Percentiles rank a stretch among this genome's conserved stretches.
phyloP scores from a whole-genome alignment of 2,888 invertebrate species.

The Labia minor region DNA sequence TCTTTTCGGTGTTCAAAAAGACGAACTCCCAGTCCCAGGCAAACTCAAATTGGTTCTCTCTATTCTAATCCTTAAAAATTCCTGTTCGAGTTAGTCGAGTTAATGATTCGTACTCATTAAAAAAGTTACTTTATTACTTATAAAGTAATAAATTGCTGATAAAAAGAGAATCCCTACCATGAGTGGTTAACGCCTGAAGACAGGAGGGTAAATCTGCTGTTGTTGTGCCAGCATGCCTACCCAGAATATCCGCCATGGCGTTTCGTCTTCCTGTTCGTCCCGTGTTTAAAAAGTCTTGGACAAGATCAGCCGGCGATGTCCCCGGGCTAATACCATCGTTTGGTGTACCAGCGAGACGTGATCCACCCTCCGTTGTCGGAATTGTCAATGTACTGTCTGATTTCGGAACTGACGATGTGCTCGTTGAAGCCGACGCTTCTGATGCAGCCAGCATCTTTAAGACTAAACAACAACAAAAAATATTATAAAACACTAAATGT shows the following conservation, averaged over 20 bases:
- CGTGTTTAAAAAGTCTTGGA: conserved; percentile 70
- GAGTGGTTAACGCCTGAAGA: conserved; percentile 58
- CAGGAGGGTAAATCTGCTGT: conserved; percentile 67
- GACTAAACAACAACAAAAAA: conserved; percentile 34
- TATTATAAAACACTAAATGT: no score
- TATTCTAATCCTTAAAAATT: no score
- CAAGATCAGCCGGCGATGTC: conserved; percentile 42
- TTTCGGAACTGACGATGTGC: conserved; percentile 29
- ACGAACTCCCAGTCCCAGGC: no score
- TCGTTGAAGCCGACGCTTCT: conserved; percentile 32
- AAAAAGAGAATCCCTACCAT: conserved; percentile 41
- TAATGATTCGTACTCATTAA: no score
- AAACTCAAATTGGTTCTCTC: no score
- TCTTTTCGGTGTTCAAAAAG: no score
- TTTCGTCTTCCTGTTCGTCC: conserved; percentile 80
- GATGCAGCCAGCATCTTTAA: conserved; percentile 51
- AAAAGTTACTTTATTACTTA: no score
- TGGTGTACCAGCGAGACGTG: conserved; percentile 24
- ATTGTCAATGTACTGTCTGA: conserved; percentile 25
- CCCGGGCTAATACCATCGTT: conserved; percentile 21
- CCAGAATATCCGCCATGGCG: conserved; percentile 74
- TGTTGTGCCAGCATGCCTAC: conserved; percentile 57
- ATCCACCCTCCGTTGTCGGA: conserved; percentile 30
- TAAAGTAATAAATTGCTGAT: no score
- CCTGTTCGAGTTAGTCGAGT: no score